Evolutionary conservation across 2,888 invertebrate species (phyloP).

Genomic region (Meiosimyza decipiens): DNA sequence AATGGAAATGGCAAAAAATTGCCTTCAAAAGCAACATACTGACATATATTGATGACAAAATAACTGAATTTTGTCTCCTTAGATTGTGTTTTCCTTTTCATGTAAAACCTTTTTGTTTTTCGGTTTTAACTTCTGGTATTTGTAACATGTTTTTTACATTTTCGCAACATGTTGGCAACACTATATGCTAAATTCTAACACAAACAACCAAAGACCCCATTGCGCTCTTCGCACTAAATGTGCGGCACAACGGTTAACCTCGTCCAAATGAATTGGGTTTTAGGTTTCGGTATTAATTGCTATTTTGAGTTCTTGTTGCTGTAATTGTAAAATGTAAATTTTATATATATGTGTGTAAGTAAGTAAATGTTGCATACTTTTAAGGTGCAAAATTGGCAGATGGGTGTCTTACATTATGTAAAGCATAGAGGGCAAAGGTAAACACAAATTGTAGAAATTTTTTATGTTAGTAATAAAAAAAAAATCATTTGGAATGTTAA

Average conservation of each 20-base stretch:
- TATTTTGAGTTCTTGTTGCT: conserved; percentile 22
- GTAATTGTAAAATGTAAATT: conserved; percentile 34
- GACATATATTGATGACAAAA: conserved; percentile 27
- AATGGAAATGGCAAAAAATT: conserved; percentile 1
- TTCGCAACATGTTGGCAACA: conserved; percentile 7
- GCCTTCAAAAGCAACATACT: conserved; percentile 3
- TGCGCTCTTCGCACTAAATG: no score
- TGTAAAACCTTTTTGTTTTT: conserved; percentile 22
- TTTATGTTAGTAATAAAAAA: no score
- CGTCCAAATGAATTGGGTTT: conserved; percentile 21
- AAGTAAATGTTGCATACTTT: no score
- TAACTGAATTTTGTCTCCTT: conserved; percentile 16
- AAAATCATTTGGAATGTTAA: no score
- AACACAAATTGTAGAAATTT: no score
- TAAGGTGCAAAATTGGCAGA: no score
- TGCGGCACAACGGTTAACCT: conserved; percentile 2
- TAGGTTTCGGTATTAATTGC: conserved; percentile 25
- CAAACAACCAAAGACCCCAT: conserved; percentile 1
- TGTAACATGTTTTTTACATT: conserved; percentile 25
- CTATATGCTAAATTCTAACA: conserved; percentile 12
- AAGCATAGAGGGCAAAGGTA: no score
- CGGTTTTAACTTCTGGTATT: not conserved
- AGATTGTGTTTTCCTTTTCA: not conserved
- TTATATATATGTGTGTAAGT: conserved; percentile 2
- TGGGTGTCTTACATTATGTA: no score